Evolutionary conservation across 1,140 invertebrate genomes (phyloP).

Genomic region (Habropoda laboriosa): DNA sequence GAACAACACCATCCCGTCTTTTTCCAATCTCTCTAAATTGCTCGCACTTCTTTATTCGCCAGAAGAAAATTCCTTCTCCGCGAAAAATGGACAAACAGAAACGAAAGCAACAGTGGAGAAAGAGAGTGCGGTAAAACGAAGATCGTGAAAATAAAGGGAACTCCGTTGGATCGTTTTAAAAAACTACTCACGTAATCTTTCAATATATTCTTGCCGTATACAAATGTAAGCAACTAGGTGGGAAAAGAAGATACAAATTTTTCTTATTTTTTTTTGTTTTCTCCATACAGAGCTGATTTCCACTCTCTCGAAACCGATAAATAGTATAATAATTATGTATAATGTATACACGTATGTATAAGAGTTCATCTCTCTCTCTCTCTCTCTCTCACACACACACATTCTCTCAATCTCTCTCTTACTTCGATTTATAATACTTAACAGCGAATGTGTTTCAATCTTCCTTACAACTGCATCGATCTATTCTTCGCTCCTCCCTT

Average conservation of each 20-base stretch:
- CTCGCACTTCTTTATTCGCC: too few species aligned
- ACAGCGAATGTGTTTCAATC: slow-evolving; percentile 3
- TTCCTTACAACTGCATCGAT: background rate
- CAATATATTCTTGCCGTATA: slow-evolving; percentile 45
- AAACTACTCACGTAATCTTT: slow-evolving; percentile 28
- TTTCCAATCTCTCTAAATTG: too few species aligned
- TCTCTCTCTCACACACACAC: too few species aligned
- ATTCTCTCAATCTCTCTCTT: too few species aligned
- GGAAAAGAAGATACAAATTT: slow-evolving; percentile 44
- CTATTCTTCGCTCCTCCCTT: too few species aligned
- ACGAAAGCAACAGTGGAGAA: too few species aligned
- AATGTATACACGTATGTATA: slow-evolving; percentile 10
- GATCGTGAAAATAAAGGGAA: background rate
- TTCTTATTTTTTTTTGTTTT: background rate
- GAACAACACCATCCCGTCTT: too few species aligned
- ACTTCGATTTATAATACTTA: background rate
- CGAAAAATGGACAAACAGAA: too few species aligned
- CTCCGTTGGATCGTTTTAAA: slow-evolving; percentile 23
- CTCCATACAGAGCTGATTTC: background rate
- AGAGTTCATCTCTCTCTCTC: background rate
- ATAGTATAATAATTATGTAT: background rate
- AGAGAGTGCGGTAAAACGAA: too few species aligned
- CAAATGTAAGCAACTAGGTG: slow-evolving; percentile 47
- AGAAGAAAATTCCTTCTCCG: too few species aligned
- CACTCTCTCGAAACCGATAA: background rate